Conservation (phyloP, 2,888 invertebrate genomes). For the Malacosoma neustria region DNA sequence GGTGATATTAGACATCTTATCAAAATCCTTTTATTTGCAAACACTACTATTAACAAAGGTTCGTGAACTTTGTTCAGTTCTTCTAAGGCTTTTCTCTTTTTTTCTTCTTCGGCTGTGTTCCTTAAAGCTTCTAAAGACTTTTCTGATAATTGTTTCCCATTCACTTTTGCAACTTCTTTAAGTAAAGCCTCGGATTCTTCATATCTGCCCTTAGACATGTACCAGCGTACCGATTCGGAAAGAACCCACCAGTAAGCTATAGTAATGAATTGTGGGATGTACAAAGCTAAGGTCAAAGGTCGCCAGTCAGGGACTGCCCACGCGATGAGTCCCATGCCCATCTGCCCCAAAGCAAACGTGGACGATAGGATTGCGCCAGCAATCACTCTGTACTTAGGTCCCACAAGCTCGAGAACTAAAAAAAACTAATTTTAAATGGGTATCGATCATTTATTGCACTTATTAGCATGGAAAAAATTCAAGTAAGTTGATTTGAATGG, state of each 20-base stretch:
- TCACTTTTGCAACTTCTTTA: slow-evolving; percentile 75
- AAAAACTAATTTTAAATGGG: too few species aligned
- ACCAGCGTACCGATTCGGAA: slow-evolving; percentile 85
- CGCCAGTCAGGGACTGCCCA: slow-evolving; percentile 83
- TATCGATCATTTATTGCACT: too few species aligned
- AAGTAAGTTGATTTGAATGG: too few species aligned
- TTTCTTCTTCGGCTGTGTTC: slow-evolving; percentile 32
- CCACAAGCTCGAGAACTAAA: slow-evolving; percentile 83
- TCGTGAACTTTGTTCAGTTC: slow-evolving; percentile 22
- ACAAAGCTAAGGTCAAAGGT: slow-evolving; percentile 76
- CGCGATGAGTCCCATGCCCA: slow-evolving; percentile 78
- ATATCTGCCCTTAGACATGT: slow-evolving; percentile 79
- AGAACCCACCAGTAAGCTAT: slow-evolving; percentile 79
- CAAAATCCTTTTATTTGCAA: slow-evolving; percentile 39
- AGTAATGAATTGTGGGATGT: slow-evolving; percentile 79
- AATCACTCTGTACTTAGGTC: slow-evolving; percentile 80
- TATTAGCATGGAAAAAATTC: too few species aligned
- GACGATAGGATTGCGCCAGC: slow-evolving; percentile 81
- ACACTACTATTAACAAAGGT: slow-evolving; percentile 39
- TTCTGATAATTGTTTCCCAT: slow-evolving; percentile 52
- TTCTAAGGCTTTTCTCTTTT: slow-evolving; percentile 20
- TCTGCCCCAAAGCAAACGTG: slow-evolving; percentile 82
- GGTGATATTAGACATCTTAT: slow-evolving; percentile 51
- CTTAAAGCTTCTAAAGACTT: slow-evolving; percentile 38
- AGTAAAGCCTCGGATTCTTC: slow-evolving; percentile 78